Percentiles rank a stretch among this genome's conserved stretches.
Conservation (phyloP, 2,113 vertebrate genomes). For the Ageneiosus marmoratus region DNA sequence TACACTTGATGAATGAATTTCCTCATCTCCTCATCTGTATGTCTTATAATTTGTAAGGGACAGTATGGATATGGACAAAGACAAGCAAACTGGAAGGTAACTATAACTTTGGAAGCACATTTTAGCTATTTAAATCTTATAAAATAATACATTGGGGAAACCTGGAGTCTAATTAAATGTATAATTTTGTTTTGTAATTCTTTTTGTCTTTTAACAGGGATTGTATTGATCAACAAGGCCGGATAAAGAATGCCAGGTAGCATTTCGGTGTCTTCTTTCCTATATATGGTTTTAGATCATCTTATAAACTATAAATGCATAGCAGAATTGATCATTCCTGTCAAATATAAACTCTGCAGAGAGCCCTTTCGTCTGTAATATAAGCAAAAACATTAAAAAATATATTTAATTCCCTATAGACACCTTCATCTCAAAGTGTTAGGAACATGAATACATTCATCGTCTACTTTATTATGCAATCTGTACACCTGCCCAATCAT, state of each 20-base stretch:
- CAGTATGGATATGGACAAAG: constrained; percentile 97
- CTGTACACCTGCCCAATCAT: too few relatives aligned
- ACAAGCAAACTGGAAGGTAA: constrained; percentile 91
- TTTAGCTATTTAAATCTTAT: neutral
- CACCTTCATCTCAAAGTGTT: neutral
- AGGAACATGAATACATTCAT: neutral
- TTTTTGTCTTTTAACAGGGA: constrained; percentile 73
- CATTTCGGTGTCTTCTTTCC: neutral
- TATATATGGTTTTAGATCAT: neutral
- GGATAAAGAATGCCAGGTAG: constrained; percentile 98
- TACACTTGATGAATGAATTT: neutral
- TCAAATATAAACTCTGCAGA: neutral
- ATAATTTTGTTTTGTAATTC: neutral
- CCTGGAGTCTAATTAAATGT: too few relatives aligned
- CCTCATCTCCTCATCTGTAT: neutral
- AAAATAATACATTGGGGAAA: neutral
- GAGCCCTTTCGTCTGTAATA: neutral
- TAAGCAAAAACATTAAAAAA: neutral
- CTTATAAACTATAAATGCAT: neutral
- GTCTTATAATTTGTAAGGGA: constrained; percentile 71
- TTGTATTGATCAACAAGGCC: constrained; percentile 85
- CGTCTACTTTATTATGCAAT: neutral
- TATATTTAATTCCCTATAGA: neutral
- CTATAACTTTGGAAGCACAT: too few relatives aligned
- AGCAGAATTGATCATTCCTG: neutral